A percentile compares a stretch with the other conserved stretches of the same genome.
These are phyloP conservation scores for Osedax fenrisi DNA, from an alignment of 2,888 invertebrate genomes.

Conservation along the genomic window DNA sequence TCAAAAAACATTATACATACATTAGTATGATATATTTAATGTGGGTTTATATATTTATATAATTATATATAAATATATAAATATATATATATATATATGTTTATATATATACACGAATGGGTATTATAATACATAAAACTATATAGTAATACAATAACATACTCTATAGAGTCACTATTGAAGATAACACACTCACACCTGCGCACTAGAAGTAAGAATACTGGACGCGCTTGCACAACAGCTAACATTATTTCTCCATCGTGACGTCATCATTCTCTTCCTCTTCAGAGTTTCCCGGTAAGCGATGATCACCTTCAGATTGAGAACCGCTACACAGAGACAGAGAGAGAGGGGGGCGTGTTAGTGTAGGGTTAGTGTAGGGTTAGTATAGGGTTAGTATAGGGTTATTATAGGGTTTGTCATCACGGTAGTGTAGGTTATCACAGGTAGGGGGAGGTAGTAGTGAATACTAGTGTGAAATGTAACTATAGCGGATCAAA, in stretches of 20 bases:
- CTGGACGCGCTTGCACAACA: not conserved
- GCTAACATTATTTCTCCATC: not conserved
- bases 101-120: not conserved
- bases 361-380: too few relatives aligned
- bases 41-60: not conserved
- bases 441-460: too few relatives aligned
- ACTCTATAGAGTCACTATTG: too few relatives aligned
- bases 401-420: too few relatives aligned
- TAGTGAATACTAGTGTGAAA: too few relatives aligned
- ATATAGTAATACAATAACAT: not conserved
- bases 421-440: too few relatives aligned
- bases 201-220: not conserved
- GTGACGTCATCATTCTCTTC: conserved; percentile 30
- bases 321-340: not conserved
- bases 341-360: too few relatives aligned
- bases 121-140: not conserved
- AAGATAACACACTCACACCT: too few relatives aligned
- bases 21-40: not conserved
- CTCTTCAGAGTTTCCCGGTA: conserved; percentile 33
- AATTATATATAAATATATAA: not conserved
- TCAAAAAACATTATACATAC: too few relatives aligned
- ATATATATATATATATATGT: not conserved
- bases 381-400: too few relatives aligned
- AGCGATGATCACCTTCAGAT: conserved; percentile 32
- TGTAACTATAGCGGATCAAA: too few relatives aligned